phyloP scores from a whole-genome alignment of 1,140 invertebrate species.

The Cyrtorhinus lividipennis region DNA sequence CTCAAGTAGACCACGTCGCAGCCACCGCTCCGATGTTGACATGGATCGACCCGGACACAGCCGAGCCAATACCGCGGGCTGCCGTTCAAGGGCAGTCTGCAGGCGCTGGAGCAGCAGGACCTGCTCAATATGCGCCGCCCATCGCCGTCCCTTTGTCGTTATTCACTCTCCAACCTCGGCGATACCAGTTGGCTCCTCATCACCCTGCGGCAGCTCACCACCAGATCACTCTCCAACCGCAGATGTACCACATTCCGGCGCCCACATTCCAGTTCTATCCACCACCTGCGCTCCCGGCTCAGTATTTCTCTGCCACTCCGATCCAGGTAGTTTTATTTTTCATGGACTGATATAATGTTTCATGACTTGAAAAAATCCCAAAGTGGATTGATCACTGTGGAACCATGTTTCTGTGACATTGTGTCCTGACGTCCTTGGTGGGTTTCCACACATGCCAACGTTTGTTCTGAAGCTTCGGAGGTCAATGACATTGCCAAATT shows the following conservation, averaged over 20 bases:
- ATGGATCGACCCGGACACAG: slow-evolving; percentile 11
- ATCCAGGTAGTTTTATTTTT: slow-evolving; percentile 17
- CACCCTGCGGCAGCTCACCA: not conserved
- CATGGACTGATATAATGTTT: no score
- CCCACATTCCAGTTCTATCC: slow-evolving; percentile 26
- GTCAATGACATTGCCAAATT: no score
- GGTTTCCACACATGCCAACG: no score
- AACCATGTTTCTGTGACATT: no score
- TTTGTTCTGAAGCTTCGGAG: no score
- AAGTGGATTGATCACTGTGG: no score
- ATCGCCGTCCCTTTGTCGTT: not conserved
- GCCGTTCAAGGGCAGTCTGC: not conserved
- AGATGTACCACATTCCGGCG: slow-evolving; percentile 33
- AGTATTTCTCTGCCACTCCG: slow-evolving; percentile 17
- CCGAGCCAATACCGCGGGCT: not conserved
- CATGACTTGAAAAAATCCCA: no score
- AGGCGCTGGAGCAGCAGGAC: not conserved
- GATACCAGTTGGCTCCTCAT: not conserved
- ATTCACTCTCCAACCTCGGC: not conserved
- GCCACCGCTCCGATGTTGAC: slow-evolving; percentile 15
- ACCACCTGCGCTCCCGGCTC: slow-evolving; percentile 18
- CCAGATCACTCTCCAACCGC: slow-evolving; percentile 12
- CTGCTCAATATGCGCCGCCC: not conserved
- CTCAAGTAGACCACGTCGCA: slow-evolving; percentile 8
- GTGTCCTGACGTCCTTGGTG: no score